Base-by-base conservation (phyloP, 2,797 vertebrate species). In the Sarcophilus harrisii region DNA sequence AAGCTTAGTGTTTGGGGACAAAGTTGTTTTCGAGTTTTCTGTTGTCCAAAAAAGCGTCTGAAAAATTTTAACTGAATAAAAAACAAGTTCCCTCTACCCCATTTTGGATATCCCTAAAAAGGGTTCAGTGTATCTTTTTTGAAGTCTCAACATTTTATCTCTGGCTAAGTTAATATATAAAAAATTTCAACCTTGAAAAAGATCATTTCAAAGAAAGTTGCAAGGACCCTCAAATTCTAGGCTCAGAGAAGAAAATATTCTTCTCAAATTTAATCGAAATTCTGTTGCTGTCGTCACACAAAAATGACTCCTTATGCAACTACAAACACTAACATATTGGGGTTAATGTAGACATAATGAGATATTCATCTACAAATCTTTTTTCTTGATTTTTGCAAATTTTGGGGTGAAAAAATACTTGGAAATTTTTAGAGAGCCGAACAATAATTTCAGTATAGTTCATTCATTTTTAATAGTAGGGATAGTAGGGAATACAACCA, bases 21-120 rank as follows among this genome's bases (percentile, higher is more conserved):
- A 98, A 98, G 93, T 92, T 96, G 95, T 93, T 98, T 98, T 98
- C 91, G 94, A 96, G 97, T 95, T 97, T 97, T 97, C 96, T 55
- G 89, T 93, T 96, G 95, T 93, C 89, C 94, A 55, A 93, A 97
- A 98, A 96, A 97, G 96, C 73, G 57, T 97, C 98, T 94, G 94
- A 94, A 98, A 98, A 98, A 89, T 93, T 94, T 95, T 96, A 97
- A 96, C 93, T 94, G 73, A 96, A 98, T 95, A 95, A 97, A 97
- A 95, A 98, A 96, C 94, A 27, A 96, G 94, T 96, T 87, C 97
- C 91, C 92, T 95, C 96, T 58, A 27, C 49, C 93, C 73, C 96
- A 60, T 93, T 96, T 96, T 91, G 91, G 95, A 91, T 89, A 96
- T 58, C 3, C 0, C 95, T 95, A 96, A 8, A 93, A 97, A 97